These are phyloP conservation scores for Pristionchus maxplancki DNA, from an alignment of 2,888 invertebrate genomes.

Conservation along the genomic window DNA sequence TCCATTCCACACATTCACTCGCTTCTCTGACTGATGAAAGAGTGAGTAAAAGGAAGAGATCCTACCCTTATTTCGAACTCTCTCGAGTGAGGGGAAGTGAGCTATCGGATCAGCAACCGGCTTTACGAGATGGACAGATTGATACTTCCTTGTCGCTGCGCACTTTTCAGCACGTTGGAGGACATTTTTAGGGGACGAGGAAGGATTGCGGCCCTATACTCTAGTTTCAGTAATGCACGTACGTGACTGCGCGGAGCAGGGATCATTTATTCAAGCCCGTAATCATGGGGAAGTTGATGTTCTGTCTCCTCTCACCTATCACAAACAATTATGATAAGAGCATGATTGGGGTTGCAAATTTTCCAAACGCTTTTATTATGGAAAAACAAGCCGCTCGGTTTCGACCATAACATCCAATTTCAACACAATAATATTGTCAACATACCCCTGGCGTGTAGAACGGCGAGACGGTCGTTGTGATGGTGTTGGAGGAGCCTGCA, in stretches of 20 bases:
- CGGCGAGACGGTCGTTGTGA: background rate
- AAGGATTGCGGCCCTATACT: background rate
- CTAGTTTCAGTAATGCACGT: background rate
- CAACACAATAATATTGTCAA: background rate
- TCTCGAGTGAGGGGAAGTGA: background rate
- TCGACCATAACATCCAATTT: too few species aligned
- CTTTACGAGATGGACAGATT: background rate
- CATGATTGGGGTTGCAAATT: too few species aligned
- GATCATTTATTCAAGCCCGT: too few species aligned
- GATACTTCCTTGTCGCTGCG: background rate
- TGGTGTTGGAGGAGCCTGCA: background rate
- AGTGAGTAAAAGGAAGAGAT: background rate
- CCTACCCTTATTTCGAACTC: background rate
- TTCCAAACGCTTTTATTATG: too few species aligned
- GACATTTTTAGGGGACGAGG: background rate
- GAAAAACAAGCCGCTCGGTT: too few species aligned
- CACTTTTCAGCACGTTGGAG: background rate
- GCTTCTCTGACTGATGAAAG: background rate
- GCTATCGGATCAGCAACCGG: too few species aligned
- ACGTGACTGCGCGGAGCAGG: too few species aligned
- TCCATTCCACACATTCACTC: too few species aligned
- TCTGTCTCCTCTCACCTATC: too few species aligned
- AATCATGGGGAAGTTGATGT: too few species aligned
- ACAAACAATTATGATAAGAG: too few species aligned
- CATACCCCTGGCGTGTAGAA: constrained; percentile 21